Conservation (phyloP, 2,797 vertebrate species). For the Amphiprion clarkii region DNA sequence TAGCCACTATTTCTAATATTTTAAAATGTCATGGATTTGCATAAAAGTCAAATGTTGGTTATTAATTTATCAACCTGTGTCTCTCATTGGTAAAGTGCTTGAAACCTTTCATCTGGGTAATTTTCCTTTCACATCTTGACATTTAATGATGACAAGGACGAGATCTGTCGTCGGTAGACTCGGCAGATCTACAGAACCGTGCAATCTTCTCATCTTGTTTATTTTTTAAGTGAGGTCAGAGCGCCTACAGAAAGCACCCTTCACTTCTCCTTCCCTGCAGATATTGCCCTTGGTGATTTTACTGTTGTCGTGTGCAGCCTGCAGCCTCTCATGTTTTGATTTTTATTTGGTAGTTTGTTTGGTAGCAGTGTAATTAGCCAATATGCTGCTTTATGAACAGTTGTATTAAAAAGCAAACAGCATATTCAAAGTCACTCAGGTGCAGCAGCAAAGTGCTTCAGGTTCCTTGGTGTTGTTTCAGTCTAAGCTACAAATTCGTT, state of each 20-base stretch:
- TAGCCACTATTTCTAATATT: background rate
- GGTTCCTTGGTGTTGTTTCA: background rate
- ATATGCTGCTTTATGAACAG: background rate
- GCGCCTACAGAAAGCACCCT: background rate
- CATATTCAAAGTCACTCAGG: background rate
- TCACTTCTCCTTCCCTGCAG: background rate
- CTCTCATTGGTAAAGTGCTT: background rate
- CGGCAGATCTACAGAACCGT: background rate
- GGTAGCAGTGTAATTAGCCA: background rate
- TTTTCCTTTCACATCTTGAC: constrained; percentile 7
- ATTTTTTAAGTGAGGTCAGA: background rate
- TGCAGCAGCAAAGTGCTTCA: background rate
- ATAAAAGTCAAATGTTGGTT: too few relatives aligned
- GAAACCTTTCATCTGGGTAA: background rate
- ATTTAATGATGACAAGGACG: constrained; percentile 15
- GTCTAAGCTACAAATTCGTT: background rate
- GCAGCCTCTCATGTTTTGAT: background rate
- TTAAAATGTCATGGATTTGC: background rate
- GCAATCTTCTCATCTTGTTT: background rate
- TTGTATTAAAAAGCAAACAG: too few relatives aligned
- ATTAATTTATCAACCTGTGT: background rate
- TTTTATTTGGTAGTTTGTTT: background rate
- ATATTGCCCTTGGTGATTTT: background rate
- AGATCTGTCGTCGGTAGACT: background rate
- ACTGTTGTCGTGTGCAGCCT: background rate